A percentile compares a stretch with the other conserved stretches of the same genome.
Conservation (phyloP, 1,140 invertebrate species). For the Neodiprion virginianus region DNA sequence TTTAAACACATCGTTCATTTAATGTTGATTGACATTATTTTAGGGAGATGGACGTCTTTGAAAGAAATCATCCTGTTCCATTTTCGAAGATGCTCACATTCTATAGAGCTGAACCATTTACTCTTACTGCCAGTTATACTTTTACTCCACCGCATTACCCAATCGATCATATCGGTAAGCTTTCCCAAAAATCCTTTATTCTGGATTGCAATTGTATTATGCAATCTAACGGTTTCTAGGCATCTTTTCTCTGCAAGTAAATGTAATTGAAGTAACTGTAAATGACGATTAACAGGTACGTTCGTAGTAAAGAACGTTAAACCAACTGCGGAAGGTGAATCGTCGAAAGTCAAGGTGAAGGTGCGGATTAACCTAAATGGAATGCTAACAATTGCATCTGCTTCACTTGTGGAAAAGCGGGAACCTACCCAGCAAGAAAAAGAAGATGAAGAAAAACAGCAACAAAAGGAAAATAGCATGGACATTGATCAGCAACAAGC, state of each 20-base stretch:
- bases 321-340: constrained; percentile 85
- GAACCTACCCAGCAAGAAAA: constrained; percentile 69
- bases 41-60: constrained; percentile 83
- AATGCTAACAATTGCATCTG: constrained; percentile 85
- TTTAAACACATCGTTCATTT: constrained; percentile 16
- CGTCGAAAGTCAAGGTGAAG: constrained; percentile 95
- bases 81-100: constrained; percentile 95
- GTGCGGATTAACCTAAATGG: constrained; percentile 93
- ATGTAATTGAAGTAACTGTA: constrained; percentile 2
- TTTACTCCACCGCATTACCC: constrained; percentile 73
- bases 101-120: constrained; percentile 87
- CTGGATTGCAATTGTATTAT: constrained; percentile 21
- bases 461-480: constrained; percentile 55
- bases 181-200: neutral
- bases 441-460: constrained; percentile 62
- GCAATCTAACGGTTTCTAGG: constrained; percentile 16
- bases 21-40: constrained; percentile 40
- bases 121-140: constrained; percentile 83
- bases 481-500: constrained; percentile 52
- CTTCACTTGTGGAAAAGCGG: constrained; percentile 85
- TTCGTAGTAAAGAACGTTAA: constrained; percentile 88
- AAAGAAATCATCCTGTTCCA: constrained; percentile 86
- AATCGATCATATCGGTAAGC: constrained; percentile 80
- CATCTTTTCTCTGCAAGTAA: constrained; percentile 19
- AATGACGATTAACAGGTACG: constrained; percentile 65